Evolutionary conservation across 2,888 invertebrate species (phyloP), one percentile per base, ranked within the genome.

Genomic region (Archaeoteleia sp.): DNA sequence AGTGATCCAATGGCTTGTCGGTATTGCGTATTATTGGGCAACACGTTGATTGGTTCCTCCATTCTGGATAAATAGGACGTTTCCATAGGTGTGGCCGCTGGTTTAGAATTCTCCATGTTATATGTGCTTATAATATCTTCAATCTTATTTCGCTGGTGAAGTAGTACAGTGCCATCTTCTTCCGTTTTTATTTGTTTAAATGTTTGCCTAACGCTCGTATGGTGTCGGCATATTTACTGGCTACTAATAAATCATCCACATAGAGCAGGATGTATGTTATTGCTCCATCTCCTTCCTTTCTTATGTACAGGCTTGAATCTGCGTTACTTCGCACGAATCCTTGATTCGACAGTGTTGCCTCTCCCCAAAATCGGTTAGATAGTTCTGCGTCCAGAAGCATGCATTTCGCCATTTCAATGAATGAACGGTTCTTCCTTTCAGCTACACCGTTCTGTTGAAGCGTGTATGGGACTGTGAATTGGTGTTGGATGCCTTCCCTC

Each of bases 171-270:
- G 6, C 54, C 58, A 7, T 57, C 42, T 15, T 5, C 23, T 12
- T 57, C 29, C 10, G 53, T 46, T 35, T 48, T 29, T 25, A 71
- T 27, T 1, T 62, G 61, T 10, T 49, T 25, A 6, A 72, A 15
- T 15, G 49, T 39, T 1, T 0, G 29, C 7, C 54, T 32, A n/a
- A 71, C 12, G 25, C 34, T 20, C 8, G 40, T 8, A 5, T 66
- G 7, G 43, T 4, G 8, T 45, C 8, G 1, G 1, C 27, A 17
- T 48, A 23, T 12, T 46, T 12, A 1, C 43, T 42, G 14, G 57
- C 55, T 2, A 60, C 39, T 1, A 70, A 27, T 6, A 67, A 32
- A 53, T 73, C 55, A 10, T 73, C 71, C 0, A 70, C 69, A 25
- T 63, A 71, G 0, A 71, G 15, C 4, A 67, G 14, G 7, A 73